phyloP scores from a whole-genome alignment of 2,113 vertebrate species.

The Bucco capensis region DNA sequence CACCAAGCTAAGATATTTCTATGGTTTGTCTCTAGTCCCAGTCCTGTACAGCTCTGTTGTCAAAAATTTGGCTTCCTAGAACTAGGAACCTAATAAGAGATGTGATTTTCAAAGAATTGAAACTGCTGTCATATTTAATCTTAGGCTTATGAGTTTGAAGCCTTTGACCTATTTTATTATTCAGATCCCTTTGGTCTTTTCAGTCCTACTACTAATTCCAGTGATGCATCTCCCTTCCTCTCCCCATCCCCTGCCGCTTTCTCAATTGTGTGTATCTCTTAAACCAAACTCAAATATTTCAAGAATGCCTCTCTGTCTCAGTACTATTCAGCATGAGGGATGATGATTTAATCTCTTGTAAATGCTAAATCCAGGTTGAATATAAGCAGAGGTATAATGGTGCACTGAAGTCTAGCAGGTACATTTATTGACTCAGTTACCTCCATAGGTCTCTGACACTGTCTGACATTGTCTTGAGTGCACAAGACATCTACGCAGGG shows the following conservation, averaged over 20 bases:
- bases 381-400: not conserved
- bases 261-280: not conserved
- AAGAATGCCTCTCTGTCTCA: not conserved
- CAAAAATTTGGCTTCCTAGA: not conserved
- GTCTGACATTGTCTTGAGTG: not conserved
- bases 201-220: not conserved
- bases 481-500: not conserved
- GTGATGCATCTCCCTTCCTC: rapidly evolving
- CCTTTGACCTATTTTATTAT: not conserved
- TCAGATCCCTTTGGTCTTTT: not conserved
- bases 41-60: not conserved
- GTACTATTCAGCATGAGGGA: not conserved
- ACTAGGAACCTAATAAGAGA: not conserved
- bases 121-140: not conserved
- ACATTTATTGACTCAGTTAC: no score
- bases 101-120: not conserved
- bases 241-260: rapidly evolving
- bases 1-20: not conserved
- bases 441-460: not conserved
- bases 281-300: not conserved
- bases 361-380: not conserved
- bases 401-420: not conserved
- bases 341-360: not conserved
- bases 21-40: not conserved
- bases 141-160: not conserved